These are phyloP conservation scores for Manis pentadactyla DNA, from an alignment of 2,797 vertebrate species.

Conservation along the genomic window DNA sequence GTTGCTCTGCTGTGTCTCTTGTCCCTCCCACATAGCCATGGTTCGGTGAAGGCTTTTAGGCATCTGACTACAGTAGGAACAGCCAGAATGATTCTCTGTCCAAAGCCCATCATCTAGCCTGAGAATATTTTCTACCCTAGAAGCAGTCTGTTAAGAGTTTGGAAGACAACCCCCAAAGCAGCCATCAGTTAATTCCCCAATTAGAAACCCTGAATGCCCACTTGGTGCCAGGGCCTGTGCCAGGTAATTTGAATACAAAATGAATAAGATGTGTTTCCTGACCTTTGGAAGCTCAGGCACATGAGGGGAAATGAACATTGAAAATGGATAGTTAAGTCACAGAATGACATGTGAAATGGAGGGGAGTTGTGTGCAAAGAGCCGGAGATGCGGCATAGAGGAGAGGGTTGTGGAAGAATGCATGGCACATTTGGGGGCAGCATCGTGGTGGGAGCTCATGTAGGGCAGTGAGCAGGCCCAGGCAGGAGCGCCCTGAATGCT, in stretches of 20 bases:
- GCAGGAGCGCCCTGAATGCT: not conserved
- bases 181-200: not conserved
- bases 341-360: fast-evolving
- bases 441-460: not conserved
- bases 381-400: fast-evolving
- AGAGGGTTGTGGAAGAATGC: not conserved
- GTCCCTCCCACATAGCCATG: not conserved
- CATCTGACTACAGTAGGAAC: not conserved
- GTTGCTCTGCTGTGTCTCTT: not conserved
- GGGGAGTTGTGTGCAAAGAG: not conserved
- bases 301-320: not conserved
- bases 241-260: not conserved
- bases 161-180: not conserved
- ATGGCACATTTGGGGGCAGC: fast-evolving
- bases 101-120: not conserved
- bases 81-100: not conserved
- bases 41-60: not conserved
- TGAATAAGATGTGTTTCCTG: not conserved
- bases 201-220: not conserved
- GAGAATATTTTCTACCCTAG: not conserved
- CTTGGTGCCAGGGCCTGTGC: not conserved
- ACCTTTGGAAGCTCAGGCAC: not conserved
- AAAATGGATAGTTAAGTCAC: not conserved
- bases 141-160: not conserved
- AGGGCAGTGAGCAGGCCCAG: not conserved